Evolutionary conservation across 35 echinoderm and acorn worm species (phyloP), one percentile per base, ranked within the genome.

Genomic region (Strongylocentrotus purpuratus): DNA sequence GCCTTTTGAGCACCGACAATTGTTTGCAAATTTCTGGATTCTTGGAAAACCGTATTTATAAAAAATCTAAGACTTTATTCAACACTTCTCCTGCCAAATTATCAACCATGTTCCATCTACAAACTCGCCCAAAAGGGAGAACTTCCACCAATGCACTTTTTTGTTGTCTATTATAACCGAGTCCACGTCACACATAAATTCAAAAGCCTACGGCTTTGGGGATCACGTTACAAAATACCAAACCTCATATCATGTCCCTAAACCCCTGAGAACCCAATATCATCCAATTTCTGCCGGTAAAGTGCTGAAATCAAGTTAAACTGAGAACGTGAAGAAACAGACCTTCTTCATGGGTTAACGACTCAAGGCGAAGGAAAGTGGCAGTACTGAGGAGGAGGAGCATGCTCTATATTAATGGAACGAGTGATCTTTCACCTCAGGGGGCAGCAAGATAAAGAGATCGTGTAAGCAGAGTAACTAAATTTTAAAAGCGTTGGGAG

Each of bases 301-400:
- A 78, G 65, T 78, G 65, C 65, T 78, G n/a, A 78, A 78, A 78
- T 78, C 65, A 78, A 78, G 65, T 78, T 78, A 78, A 28, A 78
- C 7, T 7, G 22, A 78, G 65, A 78, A n/a, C 65, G 8, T 4
- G 65, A n/a, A 78, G 65, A 78, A 78, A 78, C 65, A 78, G 65
- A 78, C 25, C 65, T 28, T 78, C 65, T 14, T n/a, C 65, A 4
- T 78, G 7, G 65, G 65, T 78, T n/a, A 22, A 18, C 28, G 25
- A 78, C 65, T 78, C 25, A 8, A 78, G 65, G 65, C 65, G 5
- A 78, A 78, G 25, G 2, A 78, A n/a, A n/a, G 22, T 78, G 6
- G 28, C 65, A 71, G 61, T 71, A 18, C 17, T 71, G n/a, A n/a
- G n/a, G 5, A 22, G 25, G 65, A 78, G 5, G 20, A 28, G 22